Percentiles rank a stretch among this genome's conserved stretches.
Conservation (phyloP, 2,888 invertebrate genomes). For the Salpingus planirostris region DNA sequence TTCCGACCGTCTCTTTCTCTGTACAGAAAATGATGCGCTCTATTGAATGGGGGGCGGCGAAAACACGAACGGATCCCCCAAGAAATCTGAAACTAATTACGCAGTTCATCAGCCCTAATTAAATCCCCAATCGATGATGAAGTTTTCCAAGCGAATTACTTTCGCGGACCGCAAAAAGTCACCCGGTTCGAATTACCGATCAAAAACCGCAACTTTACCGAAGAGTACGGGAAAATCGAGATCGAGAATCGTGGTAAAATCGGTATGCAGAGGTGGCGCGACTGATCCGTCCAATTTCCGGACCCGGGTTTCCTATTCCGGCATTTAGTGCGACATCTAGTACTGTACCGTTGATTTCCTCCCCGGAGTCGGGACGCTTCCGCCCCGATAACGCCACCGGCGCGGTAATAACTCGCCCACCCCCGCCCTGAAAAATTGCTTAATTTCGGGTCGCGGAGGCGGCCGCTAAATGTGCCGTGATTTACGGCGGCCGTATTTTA, state of each 20-base stretch:
- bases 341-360: too few species aligned
- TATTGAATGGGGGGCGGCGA: too few species aligned
- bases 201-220: neutral
- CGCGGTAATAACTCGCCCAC: too few species aligned
- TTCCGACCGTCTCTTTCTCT: too few species aligned
- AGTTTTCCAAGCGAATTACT: slow-evolving; percentile 6
- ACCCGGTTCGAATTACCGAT: slow-evolving; percentile 1
- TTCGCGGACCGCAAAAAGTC: slow-evolving; percentile 2
- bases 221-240: neutral
- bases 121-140: slow-evolving; percentile 9
- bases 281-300: slow-evolving; percentile 36
- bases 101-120: slow-evolving; percentile 10
- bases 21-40: too few species aligned
- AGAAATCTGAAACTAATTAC: slow-evolving; percentile 11
- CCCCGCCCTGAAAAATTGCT: too few species aligned
- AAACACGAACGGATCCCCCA: too few species aligned
- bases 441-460: too few species aligned
- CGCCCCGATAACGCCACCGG: too few species aligned
- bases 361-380: too few species aligned
- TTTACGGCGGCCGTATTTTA: too few species aligned
- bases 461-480: too few species aligned
- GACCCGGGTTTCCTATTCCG: slow-evolving; percentile 36
- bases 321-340: slow-evolving; percentile 29
- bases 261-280: slow-evolving; percentile 29
- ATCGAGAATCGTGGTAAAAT: slow-evolving; percentile 10